phyloP scores from a whole-genome alignment of 1,140 invertebrate genomes.

The Vanessa atalanta region DNA sequence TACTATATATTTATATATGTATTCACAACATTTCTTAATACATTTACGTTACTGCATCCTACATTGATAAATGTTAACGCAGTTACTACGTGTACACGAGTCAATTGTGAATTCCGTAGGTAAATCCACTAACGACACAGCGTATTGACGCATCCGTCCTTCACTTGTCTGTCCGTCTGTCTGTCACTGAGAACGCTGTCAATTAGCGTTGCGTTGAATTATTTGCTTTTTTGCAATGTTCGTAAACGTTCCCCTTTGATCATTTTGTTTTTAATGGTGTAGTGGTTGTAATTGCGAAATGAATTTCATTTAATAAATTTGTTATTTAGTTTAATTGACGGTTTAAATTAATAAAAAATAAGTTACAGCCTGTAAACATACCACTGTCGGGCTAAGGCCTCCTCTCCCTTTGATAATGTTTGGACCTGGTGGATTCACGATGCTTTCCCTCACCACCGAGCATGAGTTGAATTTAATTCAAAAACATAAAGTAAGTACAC shows the following conservation, averaged over 20 bases:
- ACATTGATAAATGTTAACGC: neutral
- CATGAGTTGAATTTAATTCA: no score
- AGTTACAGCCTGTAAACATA: no score
- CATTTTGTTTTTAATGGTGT: slow-evolving; percentile 16
- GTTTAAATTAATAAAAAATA: no score
- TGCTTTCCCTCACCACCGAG: no score
- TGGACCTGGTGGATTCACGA: no score
- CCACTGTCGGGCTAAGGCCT: no score
- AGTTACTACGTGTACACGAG: neutral
- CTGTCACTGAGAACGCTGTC: slow-evolving; percentile 31
- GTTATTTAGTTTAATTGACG: no score
- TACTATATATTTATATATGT: neutral
- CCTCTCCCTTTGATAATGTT: no score
- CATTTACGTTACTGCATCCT: neutral
- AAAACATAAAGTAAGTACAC: no score
- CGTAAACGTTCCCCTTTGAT: slow-evolving; percentile 14
- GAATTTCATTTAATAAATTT: neutral
- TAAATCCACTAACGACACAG: slow-evolving; percentile 19
- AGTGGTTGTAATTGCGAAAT: slow-evolving; percentile 7
- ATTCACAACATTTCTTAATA: neutral
- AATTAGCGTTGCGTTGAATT: slow-evolving; percentile 32
- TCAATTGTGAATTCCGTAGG: slow-evolving; percentile 23
- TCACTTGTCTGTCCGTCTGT: slow-evolving; percentile 22
- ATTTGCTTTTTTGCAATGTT: slow-evolving; percentile 21
- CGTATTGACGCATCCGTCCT: slow-evolving; percentile 26